Conservation (phyloP, 1,140 invertebrate genomes). For the Rhizoglyphus robini region DNA sequence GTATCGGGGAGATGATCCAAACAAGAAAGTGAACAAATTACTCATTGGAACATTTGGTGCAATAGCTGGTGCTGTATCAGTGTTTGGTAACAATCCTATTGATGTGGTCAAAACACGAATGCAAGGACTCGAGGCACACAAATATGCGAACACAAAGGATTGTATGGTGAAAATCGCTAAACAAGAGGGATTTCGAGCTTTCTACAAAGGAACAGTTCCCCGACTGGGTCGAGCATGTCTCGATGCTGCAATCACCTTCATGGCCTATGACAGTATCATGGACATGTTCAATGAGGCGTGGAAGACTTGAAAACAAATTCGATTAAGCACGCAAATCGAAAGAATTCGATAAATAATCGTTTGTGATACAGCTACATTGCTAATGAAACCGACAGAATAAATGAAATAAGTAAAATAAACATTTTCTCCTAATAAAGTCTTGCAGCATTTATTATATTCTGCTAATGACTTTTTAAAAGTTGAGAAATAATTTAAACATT, state of each 20-base stretch:
- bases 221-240: constrained; percentile 87
- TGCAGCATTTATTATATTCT: too few species aligned
- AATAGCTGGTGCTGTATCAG: constrained; percentile 83
- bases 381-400: too few species aligned
- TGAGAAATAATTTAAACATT: too few species aligned
- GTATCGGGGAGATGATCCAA: constrained; percentile 71
- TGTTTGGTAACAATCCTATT: constrained; percentile 85
- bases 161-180: constrained; percentile 80
- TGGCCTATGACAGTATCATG: constrained; percentile 93
- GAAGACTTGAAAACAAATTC: constrained; percentile 42
- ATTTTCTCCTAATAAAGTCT: too few species aligned
- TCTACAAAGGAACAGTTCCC: constrained; percentile 98
- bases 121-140: constrained; percentile 90
- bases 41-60: constrained; percentile 77
- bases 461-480: too few species aligned
- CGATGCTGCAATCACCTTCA: constrained; percentile 96
- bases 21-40: constrained; percentile 65
- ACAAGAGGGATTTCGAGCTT: constrained; percentile 80
- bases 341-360: too few species aligned
- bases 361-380: too few species aligned
- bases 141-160: constrained; percentile 89
- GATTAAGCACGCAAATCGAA: too few species aligned
- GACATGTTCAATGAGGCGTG: constrained; percentile 79
- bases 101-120: constrained; percentile 98
- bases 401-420: too few species aligned